A percentile compares a stretch with the other conserved stretches of the same genome.
These are phyloP conservation scores for Monopis laevigella DNA, from an alignment of 2,888 invertebrate genomes.

Conservation along the genomic window DNA sequence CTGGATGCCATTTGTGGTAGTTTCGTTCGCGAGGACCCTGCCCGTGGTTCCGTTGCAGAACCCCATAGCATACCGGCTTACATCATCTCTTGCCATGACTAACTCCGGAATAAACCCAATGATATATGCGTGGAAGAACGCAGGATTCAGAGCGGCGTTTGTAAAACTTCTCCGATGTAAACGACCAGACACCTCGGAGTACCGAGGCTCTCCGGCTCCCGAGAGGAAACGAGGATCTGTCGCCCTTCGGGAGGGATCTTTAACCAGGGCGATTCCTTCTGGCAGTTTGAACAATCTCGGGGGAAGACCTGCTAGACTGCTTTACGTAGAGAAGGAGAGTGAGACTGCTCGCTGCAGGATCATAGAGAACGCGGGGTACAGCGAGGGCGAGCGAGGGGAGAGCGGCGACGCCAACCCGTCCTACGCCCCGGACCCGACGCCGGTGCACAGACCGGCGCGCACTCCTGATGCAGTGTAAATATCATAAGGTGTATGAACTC, in stretches of 20 bases:
- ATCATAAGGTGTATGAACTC: background rate
- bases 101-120: constrained; percentile 85
- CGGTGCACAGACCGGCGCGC: constrained; percentile 38
- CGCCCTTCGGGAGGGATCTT: constrained; percentile 54
- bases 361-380: constrained; percentile 59
- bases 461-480: constrained; percentile 4
- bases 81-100: constrained; percentile 78
- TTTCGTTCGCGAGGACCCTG: constrained; percentile 70
- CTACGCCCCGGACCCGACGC: constrained; percentile 56
- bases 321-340: constrained; percentile 44
- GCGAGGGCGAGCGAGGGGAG: constrained; percentile 46
- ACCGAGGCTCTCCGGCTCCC: constrained; percentile 65
- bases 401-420: constrained; percentile 53
- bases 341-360: constrained; percentile 54
- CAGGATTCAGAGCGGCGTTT: constrained; percentile 79
- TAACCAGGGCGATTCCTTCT: constrained; percentile 40
- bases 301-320: constrained; percentile 47
- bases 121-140: constrained; percentile 88
- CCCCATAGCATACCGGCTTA: constrained; percentile 69
- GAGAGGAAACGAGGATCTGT: constrained; percentile 60
- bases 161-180: constrained; percentile 73
- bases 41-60: constrained; percentile 57
- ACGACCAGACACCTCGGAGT: constrained; percentile 67
- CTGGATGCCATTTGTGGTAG: constrained; percentile 82
- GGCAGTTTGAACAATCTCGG: constrained; percentile 35